Evolutionary conservation across 1,140 invertebrate genomes (phyloP).

Genomic region (Ditylenchus dipsaci): DNA sequence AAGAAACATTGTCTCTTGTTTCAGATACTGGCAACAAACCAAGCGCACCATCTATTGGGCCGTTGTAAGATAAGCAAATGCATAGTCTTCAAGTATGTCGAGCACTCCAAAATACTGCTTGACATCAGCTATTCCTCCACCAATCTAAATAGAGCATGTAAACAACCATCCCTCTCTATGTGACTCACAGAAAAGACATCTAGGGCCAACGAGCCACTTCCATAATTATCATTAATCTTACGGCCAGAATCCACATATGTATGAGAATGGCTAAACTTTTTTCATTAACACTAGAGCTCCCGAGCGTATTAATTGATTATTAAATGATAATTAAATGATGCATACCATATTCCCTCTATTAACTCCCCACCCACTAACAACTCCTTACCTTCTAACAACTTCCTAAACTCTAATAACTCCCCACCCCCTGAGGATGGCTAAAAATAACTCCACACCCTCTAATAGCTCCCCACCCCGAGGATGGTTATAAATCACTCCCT

Average conservation of each 20-base stretch:
- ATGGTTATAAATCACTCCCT: no score
- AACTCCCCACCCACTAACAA: no score
- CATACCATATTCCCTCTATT: no score
- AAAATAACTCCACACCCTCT: no score
- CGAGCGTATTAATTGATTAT: no score
- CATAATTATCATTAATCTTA: background rate
- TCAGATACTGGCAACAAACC: background rate
- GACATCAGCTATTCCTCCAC: background rate
- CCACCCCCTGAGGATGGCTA: no score
- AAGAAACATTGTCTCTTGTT: background rate
- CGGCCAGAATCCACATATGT: background rate
- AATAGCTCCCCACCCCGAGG: no score
- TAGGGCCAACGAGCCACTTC: background rate
- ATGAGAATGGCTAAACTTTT: background rate
- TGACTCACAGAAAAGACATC: background rate
- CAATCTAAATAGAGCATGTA: background rate
- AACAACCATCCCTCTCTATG: background rate
- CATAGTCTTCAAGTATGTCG: background rate
- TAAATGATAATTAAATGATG: background rate
- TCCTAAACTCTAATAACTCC: no score
- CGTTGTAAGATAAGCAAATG: background rate
- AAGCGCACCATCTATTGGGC: background rate
- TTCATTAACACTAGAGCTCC: no score
- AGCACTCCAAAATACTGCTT: background rate
- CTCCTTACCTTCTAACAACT: no score